These are phyloP conservation scores for Alviniconcha marisindica DNA, from an alignment of 1,140 invertebrate genomes.

Conservation along the genomic window DNA sequence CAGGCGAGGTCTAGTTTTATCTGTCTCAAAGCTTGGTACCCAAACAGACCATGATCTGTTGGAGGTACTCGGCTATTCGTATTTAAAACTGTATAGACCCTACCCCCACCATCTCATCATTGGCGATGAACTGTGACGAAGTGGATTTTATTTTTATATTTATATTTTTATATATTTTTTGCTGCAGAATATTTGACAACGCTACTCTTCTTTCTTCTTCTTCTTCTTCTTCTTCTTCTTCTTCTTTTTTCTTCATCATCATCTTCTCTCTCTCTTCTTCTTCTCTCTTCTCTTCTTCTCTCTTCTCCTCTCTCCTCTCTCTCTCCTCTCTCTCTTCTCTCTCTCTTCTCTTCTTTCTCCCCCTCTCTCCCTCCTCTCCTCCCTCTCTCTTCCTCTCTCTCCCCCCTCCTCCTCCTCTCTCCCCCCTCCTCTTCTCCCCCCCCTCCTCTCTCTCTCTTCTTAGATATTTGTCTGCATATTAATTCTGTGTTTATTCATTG, in stretches of 20 bases:
- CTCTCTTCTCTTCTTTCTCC: background rate
- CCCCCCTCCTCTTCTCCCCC: background rate
- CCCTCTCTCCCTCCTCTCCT: background rate
- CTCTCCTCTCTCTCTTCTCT: too few species aligned
- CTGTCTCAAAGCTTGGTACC: too few species aligned
- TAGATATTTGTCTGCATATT: background rate
- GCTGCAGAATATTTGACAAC: too few species aligned
- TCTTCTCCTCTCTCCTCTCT: background rate
- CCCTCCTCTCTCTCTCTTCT: background rate
- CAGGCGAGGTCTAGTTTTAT: too few species aligned
- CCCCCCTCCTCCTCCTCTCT: background rate
- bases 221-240: conserved; percentile 33
- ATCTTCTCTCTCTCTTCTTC: background rate
- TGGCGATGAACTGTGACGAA: too few species aligned
- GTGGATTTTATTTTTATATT: too few species aligned
- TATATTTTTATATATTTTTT: too few species aligned
- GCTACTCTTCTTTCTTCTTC: conserved; percentile 33
- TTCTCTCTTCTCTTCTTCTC: conserved; percentile 28
- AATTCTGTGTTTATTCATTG: background rate
- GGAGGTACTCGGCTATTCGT: too few species aligned
- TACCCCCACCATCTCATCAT: too few species aligned
- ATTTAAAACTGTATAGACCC: too few species aligned
- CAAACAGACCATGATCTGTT: too few species aligned
- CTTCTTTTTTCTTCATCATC: conserved; percentile 27
- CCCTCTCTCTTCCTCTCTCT: background rate